Evolutionary conservation across 2,113 vertebrate genomes (phyloP).

Genomic region (Pseudorasbora parva): DNA sequence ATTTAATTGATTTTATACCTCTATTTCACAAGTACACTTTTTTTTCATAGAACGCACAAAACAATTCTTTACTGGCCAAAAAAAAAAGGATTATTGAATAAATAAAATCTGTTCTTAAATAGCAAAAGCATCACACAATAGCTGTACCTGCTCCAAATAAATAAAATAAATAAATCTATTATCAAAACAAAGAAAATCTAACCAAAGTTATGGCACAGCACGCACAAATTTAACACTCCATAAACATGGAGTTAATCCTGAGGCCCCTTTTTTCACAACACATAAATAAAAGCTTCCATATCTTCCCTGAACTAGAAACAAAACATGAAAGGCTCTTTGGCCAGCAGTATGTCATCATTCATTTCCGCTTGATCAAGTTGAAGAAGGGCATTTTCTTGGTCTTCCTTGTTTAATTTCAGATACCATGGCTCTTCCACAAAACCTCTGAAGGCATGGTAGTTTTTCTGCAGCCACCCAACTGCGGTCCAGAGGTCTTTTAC

Average conservation of each 20-base stretch:
- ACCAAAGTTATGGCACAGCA: too few species aligned
- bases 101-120: too few species aligned
- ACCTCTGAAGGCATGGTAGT: not conserved
- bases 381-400: not conserved
- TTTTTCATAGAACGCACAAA: too few species aligned
- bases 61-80: too few species aligned
- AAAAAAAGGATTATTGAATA: too few species aligned
- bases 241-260: not conserved
- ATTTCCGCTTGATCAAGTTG: not conserved
- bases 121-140: too few species aligned
- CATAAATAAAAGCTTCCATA: not conserved
- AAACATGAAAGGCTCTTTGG: not conserved
- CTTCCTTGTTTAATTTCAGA: not conserved
- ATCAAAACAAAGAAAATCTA: too few species aligned
- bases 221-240: too few species aligned
- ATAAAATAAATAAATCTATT: too few species aligned
- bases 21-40: too few species aligned
- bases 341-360: not conserved
- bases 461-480: not conserved
- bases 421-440: conserved; percentile 12
- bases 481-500: not conserved
- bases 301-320: not conserved
- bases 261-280: not conserved
- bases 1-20: too few species aligned
- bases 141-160: too few species aligned